phyloP scores from a whole-genome alignment of 2,888 invertebrate genomes.

The Drosophila eohydei region DNA sequence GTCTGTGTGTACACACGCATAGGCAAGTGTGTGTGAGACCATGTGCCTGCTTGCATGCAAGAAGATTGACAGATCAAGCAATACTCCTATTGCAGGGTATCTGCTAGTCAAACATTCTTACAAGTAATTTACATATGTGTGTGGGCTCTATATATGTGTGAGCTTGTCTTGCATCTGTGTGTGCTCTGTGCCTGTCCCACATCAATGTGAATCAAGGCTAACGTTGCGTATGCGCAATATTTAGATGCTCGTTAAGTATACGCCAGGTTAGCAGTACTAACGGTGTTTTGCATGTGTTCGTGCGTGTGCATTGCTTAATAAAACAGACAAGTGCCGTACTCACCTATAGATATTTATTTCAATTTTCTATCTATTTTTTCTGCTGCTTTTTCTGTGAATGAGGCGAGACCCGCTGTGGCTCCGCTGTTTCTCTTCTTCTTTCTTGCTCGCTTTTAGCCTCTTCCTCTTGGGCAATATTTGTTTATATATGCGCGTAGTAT shows the following conservation, averaged over 20 bases:
- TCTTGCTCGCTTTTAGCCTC: not conserved
- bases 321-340: conserved; percentile 20
- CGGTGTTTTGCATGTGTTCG: not conserved
- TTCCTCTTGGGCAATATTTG: conserved; percentile 34
- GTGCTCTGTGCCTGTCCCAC: not conserved
- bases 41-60: no score
- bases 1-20: no score
- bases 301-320: conserved; percentile 4
- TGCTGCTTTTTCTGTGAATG: conserved; percentile 5
- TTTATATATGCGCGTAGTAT: conserved; percentile 34
- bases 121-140: not conserved
- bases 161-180: not conserved
- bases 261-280: not conserved
- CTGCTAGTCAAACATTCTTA: not conserved
- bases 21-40: no score
- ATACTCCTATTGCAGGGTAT: not conserved
- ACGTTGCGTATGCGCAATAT: conserved; percentile 7
- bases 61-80: not conserved
- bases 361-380: conserved; percentile 13
- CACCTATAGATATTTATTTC: conserved; percentile 10
- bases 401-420: not conserved
- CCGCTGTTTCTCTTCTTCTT: not conserved
- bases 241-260: not conserved
- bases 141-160: not conserved
- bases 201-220: not conserved